Base-by-base conservation (phyloP, 2,888 invertebrate genomes). In the Lepeophtheirus nordmannii region DNA sequence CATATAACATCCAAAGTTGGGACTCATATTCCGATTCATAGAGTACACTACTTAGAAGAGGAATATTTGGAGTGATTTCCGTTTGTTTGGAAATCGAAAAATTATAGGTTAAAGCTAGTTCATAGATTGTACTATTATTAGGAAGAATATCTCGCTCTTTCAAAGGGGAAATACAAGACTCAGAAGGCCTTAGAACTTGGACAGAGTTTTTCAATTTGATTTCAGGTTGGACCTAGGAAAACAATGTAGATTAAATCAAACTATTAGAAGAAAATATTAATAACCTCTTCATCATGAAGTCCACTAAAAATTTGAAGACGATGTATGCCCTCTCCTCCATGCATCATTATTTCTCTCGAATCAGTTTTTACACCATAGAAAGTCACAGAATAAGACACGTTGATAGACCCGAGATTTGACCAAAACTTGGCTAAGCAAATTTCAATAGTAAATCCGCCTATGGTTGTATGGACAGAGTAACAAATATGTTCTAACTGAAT, bases 21-120 rank as follows among this genome's bases (percentile, higher is more conserved):
- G 91, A 87, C 77, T 97, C 96, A 74, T 86, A 92, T 77, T 94
- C 93, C 0, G 87, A 88, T 77, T 98, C 97, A 75, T 98, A 98
- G 56, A 98, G 79, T 73, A 89, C 81, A 73, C 89, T 85, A 74
- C 87, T 88, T 46, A 98, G 80, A 67, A 89, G 73, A 0, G 90
- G 72, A 72, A 72, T 83, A 73, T 85, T 85, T 0, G 89, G 83
- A 0, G 86, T 80, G 58, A 90, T 83, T 76, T 94, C 94, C 3
- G 86, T 85, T 0, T 84, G 78, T 75, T 93, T 93, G 12, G 82
- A 78, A 71, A 91, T 79, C 72, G 85, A 85, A 74, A 97, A 86
- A 73, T 81, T 85, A 77, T 96, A 98, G 0, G 86, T 86, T 71
- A 96, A 81, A 71, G 89, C 78, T 65, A 94, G 80, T 74, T 91